These are phyloP conservation scores for Coreius guichenoti DNA, from an alignment of 2,797 vertebrate genomes.

Conservation along the genomic window DNA sequence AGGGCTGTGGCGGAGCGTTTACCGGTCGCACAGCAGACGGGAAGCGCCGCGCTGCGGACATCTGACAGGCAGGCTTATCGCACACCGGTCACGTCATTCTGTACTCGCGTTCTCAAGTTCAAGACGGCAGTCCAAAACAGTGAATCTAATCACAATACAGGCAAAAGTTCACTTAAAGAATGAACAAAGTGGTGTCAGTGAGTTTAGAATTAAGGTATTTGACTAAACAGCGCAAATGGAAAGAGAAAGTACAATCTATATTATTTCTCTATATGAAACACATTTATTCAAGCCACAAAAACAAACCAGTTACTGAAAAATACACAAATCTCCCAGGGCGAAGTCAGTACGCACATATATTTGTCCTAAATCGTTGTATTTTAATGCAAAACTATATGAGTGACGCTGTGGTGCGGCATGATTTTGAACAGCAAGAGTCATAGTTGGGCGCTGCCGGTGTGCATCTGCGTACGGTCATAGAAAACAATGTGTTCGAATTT, in stretches of 20 bases:
- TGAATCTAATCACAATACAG: background rate
- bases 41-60: background rate
- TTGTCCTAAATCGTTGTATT: background rate
- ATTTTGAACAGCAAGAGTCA: background rate
- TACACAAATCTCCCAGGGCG: background rate
- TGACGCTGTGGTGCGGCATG: background rate
- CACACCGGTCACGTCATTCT: slow-evolving; percentile 14
- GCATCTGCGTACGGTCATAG: background rate
- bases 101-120: background rate
- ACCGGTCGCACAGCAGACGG: slow-evolving; percentile 6
- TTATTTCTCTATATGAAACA: background rate
- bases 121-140: background rate
- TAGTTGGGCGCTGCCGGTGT: background rate
- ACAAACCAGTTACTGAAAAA: background rate
- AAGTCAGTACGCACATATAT: background rate
- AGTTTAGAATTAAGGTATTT: background rate
- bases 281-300: background rate
- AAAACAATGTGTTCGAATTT: background rate
- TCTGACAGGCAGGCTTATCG: slow-evolving; percentile 9
- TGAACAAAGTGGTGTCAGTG: background rate
- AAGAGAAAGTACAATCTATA: background rate
- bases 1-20: slow-evolving; percentile 11
- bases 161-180: background rate
- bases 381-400: background rate
- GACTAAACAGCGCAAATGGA: background rate